A percentile compares a stretch with the other conserved stretches of the same genome.
phyloP scores from a whole-genome alignment of 2,888 invertebrate genomes.

The Macrosoma leucophasiata region DNA sequence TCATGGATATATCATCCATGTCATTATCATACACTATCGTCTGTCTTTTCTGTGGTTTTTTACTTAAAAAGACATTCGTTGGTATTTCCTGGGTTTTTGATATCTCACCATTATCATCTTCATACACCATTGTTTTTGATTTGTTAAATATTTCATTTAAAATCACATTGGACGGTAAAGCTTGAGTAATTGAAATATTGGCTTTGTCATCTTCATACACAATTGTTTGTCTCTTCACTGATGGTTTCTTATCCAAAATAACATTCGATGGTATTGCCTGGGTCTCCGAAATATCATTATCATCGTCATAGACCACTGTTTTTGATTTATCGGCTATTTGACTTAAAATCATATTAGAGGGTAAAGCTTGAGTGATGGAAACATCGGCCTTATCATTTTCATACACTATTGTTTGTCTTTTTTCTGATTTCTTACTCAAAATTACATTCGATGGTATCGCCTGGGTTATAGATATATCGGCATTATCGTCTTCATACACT shows the following conservation, averaged over 20 bases:
- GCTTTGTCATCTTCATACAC: conserved; percentile 18
- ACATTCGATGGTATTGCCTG: conserved; percentile 22
- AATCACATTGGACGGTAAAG: too few species aligned
- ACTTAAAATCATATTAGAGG: conserved; percentile 19
- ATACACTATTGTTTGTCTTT: conserved; percentile 23
- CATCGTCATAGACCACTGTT: conserved; percentile 19
- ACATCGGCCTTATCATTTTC: conserved; percentile 26
- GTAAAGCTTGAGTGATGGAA: conserved; percentile 26
- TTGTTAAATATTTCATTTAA: too few species aligned
- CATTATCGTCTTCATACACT: conserved; percentile 24
- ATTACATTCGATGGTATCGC: conserved; percentile 26
- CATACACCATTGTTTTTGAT: conserved; percentile 22
- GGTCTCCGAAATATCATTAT: conserved; percentile 24
- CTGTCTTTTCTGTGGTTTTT: too few species aligned
- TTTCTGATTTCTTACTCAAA: conserved; percentile 2
- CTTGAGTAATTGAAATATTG: conserved; percentile 33
- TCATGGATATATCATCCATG: conserved; percentile 30
- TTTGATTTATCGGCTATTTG: too few species aligned
- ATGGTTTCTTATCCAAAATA: too few species aligned
- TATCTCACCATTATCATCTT: conserved; percentile 17
- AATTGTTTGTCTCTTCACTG: too few species aligned
- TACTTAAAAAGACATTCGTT: too few species aligned
- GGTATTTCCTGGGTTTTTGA: conserved; percentile 26
- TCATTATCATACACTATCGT: too few species aligned
- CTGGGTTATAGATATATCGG: conserved; percentile 31